Evolutionary conservation across 2,113 vertebrate genomes (phyloP), one percentile per base, ranked within the genome.

Genomic region (Dicrurus megarhynchus): DNA sequence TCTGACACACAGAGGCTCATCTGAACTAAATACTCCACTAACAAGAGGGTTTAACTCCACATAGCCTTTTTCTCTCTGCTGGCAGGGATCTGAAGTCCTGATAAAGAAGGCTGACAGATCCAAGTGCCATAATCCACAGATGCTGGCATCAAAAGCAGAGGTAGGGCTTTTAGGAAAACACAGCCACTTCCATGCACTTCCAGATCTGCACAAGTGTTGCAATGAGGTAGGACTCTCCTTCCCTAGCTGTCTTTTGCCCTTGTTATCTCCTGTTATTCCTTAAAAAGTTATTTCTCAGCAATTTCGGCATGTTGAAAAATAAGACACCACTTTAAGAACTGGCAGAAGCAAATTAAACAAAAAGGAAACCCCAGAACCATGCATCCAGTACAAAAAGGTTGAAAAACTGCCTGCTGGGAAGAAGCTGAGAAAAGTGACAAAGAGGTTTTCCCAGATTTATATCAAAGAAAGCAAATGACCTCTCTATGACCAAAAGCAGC

Each of bases 171-270:
- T 22, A 67, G 46, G 24, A 55, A 52, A 10, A 67, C 3, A 3
- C 30, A 84, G 28, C 11, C 1, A 42, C 35, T 59, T 57, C 17
- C 28, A 67, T 0, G 0, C 7, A 1, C 26, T 88, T 21, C 28
- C 52, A 55, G 7, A 42, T 64, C 52, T 23, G 37, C 22, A 57
- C 16, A 55, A 75, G 13, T 0, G 1, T 23, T 60, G 27, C 47
- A 50, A 28, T 11, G 12, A 42, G 7, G 16, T 18, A 77, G 13
- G 6, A 32, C 22, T 55, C 42, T 42, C 32, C 46, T 41, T 67
- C 55, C 11, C 16, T 32, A 8, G 6, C 4, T 37, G 19, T 7
- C 12, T 89, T 42, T 55, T 68, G 26, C 19, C 56, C 16, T 57
- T 59, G 27, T 78, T 3, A 3, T 55, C 78, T 56, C 61, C 23